Evolutionary conservation across 2,113 vertebrate species (phyloP).

Genomic region (Gymnobelideus leadbeateri): DNA sequence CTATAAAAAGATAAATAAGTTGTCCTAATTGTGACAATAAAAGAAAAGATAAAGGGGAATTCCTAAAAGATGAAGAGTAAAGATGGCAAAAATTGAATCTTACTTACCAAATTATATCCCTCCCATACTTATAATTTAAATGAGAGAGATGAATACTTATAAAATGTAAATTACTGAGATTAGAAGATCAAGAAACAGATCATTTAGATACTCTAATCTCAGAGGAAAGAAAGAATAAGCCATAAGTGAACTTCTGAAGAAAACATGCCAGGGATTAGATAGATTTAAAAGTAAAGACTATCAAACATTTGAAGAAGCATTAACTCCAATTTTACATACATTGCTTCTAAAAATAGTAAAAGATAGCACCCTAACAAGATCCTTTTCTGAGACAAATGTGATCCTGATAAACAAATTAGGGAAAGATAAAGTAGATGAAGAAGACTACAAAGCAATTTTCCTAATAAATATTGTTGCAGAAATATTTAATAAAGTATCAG

Average conservation of each 20-base stretch:
- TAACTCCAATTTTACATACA: background rate
- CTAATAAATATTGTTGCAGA: background rate
- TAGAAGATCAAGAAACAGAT: background rate
- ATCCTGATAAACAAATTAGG: background rate
- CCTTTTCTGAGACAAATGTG: background rate
- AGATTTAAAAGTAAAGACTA: background rate
- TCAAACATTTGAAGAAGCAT: background rate
- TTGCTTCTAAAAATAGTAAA: background rate
- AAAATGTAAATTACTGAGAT: background rate
- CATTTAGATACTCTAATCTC: background rate
- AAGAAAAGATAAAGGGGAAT: background rate
- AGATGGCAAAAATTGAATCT: background rate
- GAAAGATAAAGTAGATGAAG: background rate
- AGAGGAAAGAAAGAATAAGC: background rate
- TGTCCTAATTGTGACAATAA: background rate
- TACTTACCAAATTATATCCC: background rate
- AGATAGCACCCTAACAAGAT: background rate
- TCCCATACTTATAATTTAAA: background rate
- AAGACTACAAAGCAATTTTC: background rate
- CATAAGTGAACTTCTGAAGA: background rate
- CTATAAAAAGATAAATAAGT: background rate
- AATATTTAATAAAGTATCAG: background rate
- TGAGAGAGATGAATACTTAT: background rate
- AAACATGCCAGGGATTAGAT: background rate
- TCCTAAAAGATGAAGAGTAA: background rate